Base-by-base conservation (phyloP, 2,113 vertebrate genomes). In the Chaenocephalus aceratus region DNA sequence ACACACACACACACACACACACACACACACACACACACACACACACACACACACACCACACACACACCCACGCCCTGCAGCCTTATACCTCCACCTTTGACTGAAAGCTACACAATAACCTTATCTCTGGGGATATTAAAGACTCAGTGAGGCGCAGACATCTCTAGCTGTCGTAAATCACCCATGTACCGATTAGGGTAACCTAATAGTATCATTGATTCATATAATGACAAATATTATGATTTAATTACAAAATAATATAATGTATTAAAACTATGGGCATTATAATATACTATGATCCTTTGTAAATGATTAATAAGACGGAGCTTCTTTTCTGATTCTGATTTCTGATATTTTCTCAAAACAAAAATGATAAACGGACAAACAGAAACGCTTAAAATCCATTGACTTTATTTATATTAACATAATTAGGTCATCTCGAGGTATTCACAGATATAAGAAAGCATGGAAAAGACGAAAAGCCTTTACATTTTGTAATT, bases 381-480 rank as follows among this genome's bases (percentile, higher is more conserved):
- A 49, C 21, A 36, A 5, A 46, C 7, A 72, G 15, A 62, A 26
- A 13, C 46, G 23, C 64, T 53, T n/a, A 59, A 10, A 64, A 60
- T 15, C 54, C 54, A 36, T 30, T 73, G 79, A 63, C 74, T 85
- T 69, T 18, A 41, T 41, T 41, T 41, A 41, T 41, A 41, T 41
- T 41, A 6, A 41, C 36, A 41, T 41, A 5, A 41, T 41, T 41
- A 7, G 36, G 36, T 41, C 5, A 41, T 41, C 36, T 41, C 36
- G 36, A 36, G 36, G 36, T 36, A 36, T 36, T 36, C 5, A 36
- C 36, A 36, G 36, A 36, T 36, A 36, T 36, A 36, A 3, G 6
- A 36, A 41, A 41, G 36, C 36, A 41, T 41, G 36, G 5, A 6
- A 41, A 6, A 5, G 6, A 36, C 26, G 36, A 36, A 36, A 41